These are phyloP conservation scores for Epinotia ramella DNA, from an alignment of 2,888 invertebrate species.

Conservation along the genomic window DNA sequence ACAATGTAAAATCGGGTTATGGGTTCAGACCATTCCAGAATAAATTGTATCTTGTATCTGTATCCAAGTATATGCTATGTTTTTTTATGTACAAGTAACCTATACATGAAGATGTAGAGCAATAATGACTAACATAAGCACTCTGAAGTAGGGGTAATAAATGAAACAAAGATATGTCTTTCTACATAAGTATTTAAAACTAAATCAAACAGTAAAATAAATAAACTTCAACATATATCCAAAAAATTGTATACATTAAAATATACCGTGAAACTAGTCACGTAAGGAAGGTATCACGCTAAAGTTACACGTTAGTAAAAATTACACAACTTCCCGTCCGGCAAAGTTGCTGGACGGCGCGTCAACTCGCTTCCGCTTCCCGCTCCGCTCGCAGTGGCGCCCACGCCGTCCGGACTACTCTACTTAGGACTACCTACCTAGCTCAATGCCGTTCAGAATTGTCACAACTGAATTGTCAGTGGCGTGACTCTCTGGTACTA, in stretches of 20 bases:
- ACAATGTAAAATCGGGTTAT: neutral
- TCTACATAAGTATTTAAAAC: neutral
- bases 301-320: constrained; percentile 67
- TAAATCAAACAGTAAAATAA: neutral
- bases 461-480: no score
- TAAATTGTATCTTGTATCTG: neutral
- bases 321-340: constrained; percentile 70
- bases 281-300: constrained; percentile 54
- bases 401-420: constrained; percentile 3
- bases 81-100: neutral
- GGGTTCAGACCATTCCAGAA: neutral
- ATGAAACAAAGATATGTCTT: neutral
- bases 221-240: neutral
- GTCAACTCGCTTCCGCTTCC: constrained; percentile 43
- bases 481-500: no score
- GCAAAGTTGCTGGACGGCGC: constrained; percentile 53
- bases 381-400: constrained; percentile 32
- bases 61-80: neutral
- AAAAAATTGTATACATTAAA: neutral
- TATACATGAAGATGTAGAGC: no score
- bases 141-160: neutral
- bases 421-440: constrained; percentile 4
- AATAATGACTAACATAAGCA: neutral
- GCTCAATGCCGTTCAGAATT: neutral
- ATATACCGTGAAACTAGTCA: constrained; percentile 20